Base-by-base conservation (phyloP, 2,888 invertebrate species). In the Cosmorhoe ocellata region DNA sequence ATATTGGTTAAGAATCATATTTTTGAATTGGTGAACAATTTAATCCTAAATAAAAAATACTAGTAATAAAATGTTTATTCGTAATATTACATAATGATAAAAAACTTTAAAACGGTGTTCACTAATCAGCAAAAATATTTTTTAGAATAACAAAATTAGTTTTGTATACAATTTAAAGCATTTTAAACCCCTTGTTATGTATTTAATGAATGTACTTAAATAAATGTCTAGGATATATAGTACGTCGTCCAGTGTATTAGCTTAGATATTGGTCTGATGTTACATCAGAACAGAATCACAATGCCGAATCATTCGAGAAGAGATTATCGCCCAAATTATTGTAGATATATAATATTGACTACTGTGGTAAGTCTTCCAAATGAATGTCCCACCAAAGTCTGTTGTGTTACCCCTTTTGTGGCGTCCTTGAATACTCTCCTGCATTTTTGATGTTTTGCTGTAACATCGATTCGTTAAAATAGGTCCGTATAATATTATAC, bases 151-250 rank as follows among this genome's bases (percentile, higher is more conserved):
- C 67, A 54, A 61, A 60, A 59, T 59, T 80, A 77, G 76, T 80
- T 81, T 81, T 81, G 71, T 81, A 81, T 77, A 65, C 63, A 69
- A 74, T 66, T 67, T 64, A 69, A 69, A 56, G 67, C 62, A 74
- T 75, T 74, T 74, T 74, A 67, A 81, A 78, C 76, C 76, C 75
- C 74, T 69, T 56, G 71, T 56, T 59, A 55, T 41, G 48, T 48
- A 14, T 45, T 45, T 66, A 64, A 64, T 66, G 4, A 18, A 18
- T 18, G 4, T 18, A 18, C 18, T 18, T 18, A 18, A 18, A 18
- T 18, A 18, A n/a, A n/a, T n/a, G 67, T 67, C 53, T 71, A 71
- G 65, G 45, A 40, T 56, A 51, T 40, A 32, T 39, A 32, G 28
- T 39, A 44, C 51, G 32, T 57, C 56, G 58, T 63, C 60, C 58